These are phyloP conservation scores for Pampusana beccarii DNA, from an alignment of 2,113 vertebrate genomes.

Conservation along the genomic window DNA sequence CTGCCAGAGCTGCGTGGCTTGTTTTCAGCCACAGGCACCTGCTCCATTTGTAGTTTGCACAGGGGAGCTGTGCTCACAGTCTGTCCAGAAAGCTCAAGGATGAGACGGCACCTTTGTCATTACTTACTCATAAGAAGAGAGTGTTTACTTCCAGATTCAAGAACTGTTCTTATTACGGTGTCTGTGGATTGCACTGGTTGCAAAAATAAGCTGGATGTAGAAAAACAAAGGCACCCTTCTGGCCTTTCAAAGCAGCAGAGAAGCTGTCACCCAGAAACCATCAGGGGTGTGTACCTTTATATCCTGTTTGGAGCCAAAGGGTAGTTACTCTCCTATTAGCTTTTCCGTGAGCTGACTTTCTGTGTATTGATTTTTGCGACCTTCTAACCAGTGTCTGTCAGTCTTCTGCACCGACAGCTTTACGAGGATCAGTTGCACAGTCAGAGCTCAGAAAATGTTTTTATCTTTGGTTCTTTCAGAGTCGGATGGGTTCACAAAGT, in stretches of 20 bases:
- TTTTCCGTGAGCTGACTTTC: neutral
- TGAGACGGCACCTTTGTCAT: neutral
- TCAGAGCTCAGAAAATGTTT: neutral
- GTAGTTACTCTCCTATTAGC: neutral
- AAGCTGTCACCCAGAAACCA: neutral
- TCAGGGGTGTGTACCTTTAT: neutral
- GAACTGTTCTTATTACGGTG: neutral
- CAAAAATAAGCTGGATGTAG: neutral
- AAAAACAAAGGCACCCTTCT: neutral
- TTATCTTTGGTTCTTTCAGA: neutral
- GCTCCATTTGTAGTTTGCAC: neutral
- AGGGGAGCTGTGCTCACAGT: neutral
- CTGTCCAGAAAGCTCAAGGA: neutral
- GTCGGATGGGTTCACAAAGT: slow-evolving; percentile 3
- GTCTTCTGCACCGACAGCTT: neutral
- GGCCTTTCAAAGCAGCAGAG: neutral
- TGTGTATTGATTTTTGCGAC: slow-evolving; percentile 9
- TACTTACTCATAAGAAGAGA: neutral
- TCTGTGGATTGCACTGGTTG: neutral
- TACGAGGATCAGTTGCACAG: neutral
- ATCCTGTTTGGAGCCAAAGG: neutral
- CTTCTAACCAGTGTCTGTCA: neutral
- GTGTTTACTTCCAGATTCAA: neutral
- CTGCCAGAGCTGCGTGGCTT: neutral
- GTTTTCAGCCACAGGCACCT: neutral